Conservation (phyloP, 2,797 vertebrate genomes). For the Parambassis ranga region DNA sequence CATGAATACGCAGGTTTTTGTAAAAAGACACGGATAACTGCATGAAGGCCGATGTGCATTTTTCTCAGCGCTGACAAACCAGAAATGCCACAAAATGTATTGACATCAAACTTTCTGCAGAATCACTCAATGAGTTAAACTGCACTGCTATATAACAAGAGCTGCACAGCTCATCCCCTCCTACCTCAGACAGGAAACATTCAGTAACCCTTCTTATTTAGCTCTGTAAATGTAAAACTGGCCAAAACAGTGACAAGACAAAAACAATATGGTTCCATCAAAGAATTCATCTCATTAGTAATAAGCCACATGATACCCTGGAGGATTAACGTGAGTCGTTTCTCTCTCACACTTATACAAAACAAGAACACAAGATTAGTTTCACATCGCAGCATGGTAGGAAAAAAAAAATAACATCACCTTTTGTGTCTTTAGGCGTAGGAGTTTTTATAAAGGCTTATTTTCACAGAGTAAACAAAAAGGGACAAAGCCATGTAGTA, state of each 20-base stretch:
- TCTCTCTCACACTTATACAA: not conserved
- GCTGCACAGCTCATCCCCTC: too few relatives aligned
- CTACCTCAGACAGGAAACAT: too few relatives aligned
- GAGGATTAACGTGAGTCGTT: not conserved
- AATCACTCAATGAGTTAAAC: too few relatives aligned
- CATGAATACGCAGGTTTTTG: too few relatives aligned
- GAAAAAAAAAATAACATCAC: not conserved
- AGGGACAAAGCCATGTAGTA: not conserved
- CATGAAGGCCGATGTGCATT: too few relatives aligned
- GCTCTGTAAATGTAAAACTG: not conserved
- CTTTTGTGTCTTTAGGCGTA: not conserved
- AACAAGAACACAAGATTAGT: not conserved
- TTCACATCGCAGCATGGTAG: not conserved
- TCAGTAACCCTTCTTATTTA: too few relatives aligned
- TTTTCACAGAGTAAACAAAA: slow-evolving; percentile 14
- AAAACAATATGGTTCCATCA: not conserved
- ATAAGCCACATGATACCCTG: slow-evolving; percentile 3
- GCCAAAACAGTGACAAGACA: not conserved
- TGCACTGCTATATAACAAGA: too few relatives aligned
- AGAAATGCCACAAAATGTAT: too few relatives aligned
- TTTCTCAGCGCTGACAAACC: too few relatives aligned
- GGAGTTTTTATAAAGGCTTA: not conserved
- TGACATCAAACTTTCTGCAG: too few relatives aligned
- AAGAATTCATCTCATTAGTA: not conserved
- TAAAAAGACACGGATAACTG: too few relatives aligned